phyloP scores from a whole-genome alignment of 2,888 invertebrate species.

The Philopedon plagiatum region DNA sequence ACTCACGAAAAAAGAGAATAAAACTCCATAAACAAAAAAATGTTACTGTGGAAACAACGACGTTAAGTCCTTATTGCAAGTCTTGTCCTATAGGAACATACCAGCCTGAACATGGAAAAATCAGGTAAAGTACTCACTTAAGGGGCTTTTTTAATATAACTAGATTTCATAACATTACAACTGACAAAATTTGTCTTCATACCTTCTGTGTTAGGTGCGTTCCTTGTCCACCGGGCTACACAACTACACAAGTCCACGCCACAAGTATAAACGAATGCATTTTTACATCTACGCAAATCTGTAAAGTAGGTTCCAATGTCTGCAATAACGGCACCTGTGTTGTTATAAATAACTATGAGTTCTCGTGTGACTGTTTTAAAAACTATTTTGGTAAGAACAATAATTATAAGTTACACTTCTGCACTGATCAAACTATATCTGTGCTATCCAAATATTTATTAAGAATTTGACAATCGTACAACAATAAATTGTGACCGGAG shows the following conservation, averaged over 20 bases:
- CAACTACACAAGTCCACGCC: slow-evolving; percentile 68
- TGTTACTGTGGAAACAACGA: slow-evolving; percentile 64
- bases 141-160: too few species aligned
- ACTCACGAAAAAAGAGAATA: slow-evolving; percentile 64
- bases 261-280: slow-evolving; percentile 67
- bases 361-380: slow-evolving; percentile 70
- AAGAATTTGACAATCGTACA: neutral
- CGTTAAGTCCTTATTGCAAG: slow-evolving; percentile 72
- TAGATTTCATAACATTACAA: too few species aligned
- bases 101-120: slow-evolving; percentile 74
- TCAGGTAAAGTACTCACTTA: too few species aligned
- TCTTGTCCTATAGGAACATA: slow-evolving; percentile 74
- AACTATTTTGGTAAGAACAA: slow-evolving; percentile 69
- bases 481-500: neutral
- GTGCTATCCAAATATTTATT: too few species aligned
- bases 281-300: slow-evolving; percentile 69
- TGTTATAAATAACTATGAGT: slow-evolving; percentile 63
- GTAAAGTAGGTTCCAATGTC: slow-evolving; percentile 68
- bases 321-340: slow-evolving; percentile 68
- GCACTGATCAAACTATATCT: too few species aligned
- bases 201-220: slow-evolving; percentile 71
- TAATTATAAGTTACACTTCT: too few species aligned
- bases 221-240: slow-evolving; percentile 72
- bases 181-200: neutral
- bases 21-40: slow-evolving; percentile 59